These are phyloP conservation scores for Mesaphorura yosii DNA, from an alignment of 1,140 invertebrate genomes.

Conservation along the genomic window DNA sequence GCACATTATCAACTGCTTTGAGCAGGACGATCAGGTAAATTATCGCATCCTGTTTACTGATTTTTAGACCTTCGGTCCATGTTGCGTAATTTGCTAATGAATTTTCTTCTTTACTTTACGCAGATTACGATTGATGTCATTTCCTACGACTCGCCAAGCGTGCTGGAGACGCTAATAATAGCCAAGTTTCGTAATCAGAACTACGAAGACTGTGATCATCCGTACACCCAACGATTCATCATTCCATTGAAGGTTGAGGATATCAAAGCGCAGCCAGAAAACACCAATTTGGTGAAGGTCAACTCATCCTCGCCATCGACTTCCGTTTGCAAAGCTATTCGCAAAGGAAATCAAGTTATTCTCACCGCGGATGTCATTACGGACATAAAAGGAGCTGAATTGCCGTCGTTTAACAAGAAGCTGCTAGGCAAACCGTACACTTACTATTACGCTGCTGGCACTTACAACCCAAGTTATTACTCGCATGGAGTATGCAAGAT, in stretches of 20 bases:
- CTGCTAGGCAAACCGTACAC: slow-evolving; percentile 17
- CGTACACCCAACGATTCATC: slow-evolving; percentile 14
- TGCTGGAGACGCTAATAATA: slow-evolving; percentile 20
- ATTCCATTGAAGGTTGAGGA: slow-evolving; percentile 11
- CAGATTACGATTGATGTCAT: slow-evolving; percentile 28
- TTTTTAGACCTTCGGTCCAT: neutral
- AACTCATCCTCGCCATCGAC: neutral
- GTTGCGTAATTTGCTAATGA: slow-evolving; percentile 42
- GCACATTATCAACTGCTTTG: slow-evolving; percentile 23
- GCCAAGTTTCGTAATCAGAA: neutral
- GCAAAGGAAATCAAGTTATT: slow-evolving; percentile 17
- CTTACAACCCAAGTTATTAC: slow-evolving; percentile 18
- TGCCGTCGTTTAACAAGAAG: slow-evolving; percentile 12
- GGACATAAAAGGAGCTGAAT: slow-evolving; percentile 14
- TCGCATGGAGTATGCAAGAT: slow-evolving; percentile 16
- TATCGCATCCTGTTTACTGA: neutral
- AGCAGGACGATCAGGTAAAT: slow-evolving; percentile 6
- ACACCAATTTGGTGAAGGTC: neutral
- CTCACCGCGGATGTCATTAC: slow-evolving; percentile 15
- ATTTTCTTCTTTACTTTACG: slow-evolving; percentile 38
- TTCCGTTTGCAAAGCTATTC: slow-evolving; percentile 16
- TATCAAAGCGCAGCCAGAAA: neutral
- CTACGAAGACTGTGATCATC: slow-evolving; percentile 33
- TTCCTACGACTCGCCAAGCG: slow-evolving; percentile 2
- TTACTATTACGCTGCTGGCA: slow-evolving; percentile 17